Percentiles rank a stretch among this genome's conserved stretches.
Evolutionary conservation across 2,888 invertebrate species (phyloP).

Genomic region (Platyscelio sp.): DNA sequence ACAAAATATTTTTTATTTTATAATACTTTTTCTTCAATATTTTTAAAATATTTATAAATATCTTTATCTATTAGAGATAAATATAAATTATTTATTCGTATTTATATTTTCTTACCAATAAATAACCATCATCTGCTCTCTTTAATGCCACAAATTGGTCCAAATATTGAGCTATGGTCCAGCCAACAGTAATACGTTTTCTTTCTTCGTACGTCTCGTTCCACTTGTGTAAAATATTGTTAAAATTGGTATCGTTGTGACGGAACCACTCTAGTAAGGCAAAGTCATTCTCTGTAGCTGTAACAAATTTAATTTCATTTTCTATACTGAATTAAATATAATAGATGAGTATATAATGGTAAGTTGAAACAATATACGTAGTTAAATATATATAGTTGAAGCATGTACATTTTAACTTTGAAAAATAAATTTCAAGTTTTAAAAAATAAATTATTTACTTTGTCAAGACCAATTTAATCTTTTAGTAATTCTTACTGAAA

Average conservation of each 20-base stretch:
- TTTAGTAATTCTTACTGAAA: too few relatives aligned
- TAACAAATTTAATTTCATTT: not conserved
- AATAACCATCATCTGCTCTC: constrained; percentile 8
- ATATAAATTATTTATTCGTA: not conserved
- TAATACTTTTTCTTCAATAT: too few relatives aligned
- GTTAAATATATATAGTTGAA: not conserved
- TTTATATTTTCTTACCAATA: constrained; percentile 10
- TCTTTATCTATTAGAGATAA: not conserved
- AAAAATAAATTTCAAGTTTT: not conserved
- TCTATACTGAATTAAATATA: not conserved
- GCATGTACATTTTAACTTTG: not conserved
- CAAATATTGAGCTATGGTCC: not conserved
- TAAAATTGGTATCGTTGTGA: constrained; percentile 3
- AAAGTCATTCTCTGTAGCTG: constrained; percentile 17
- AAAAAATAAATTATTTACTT: too few relatives aligned
- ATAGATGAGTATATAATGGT: too few relatives aligned
- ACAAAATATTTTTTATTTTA: too few relatives aligned
- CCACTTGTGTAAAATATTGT: not conserved
- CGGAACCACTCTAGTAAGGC: constrained; percentile 17
- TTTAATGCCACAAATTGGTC: constrained; percentile 18
- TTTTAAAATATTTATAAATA: not conserved
- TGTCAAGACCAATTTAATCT: too few relatives aligned
- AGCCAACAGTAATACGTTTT: not conserved
- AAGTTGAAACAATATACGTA: too few relatives aligned
- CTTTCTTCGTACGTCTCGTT: constrained; percentile 8